Conservation (phyloP, 23 tunicate genomes). For the Halocynthia roretzi region DNA sequence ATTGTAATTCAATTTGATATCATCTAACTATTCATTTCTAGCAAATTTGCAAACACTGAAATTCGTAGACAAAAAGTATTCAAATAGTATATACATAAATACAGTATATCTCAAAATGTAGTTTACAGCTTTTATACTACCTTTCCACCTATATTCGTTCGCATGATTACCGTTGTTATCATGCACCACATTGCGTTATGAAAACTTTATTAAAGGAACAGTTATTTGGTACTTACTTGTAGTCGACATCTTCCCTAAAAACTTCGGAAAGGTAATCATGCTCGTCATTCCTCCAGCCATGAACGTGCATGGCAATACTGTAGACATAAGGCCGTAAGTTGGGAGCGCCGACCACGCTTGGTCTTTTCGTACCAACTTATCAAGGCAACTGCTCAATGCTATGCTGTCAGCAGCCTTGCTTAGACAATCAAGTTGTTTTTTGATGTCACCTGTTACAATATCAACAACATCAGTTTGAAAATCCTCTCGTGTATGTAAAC, state of each 20-base stretch:
- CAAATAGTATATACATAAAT: not conserved
- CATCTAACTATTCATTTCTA: too few relatives aligned
- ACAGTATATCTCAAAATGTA: not conserved
- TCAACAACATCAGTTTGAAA: not conserved
- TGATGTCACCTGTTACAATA: slow-evolving; percentile 23
- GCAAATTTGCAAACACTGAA: too few relatives aligned
- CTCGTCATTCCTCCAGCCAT: slow-evolving; percentile 69
- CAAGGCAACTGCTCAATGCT: slow-evolving; percentile 55
- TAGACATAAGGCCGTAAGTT: slow-evolving; percentile 76
- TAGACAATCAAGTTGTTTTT: slow-evolving; percentile 41
- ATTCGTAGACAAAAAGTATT: too few relatives aligned
- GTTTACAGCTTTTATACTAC: not conserved
- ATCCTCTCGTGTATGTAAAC: not conserved
- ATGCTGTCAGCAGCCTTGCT: slow-evolving; percentile 76
- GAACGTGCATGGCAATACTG: slow-evolving; percentile 66
- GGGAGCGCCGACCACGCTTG: slow-evolving; percentile 91
- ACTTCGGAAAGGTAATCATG: slow-evolving; percentile 79
- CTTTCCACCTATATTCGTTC: too few relatives aligned
- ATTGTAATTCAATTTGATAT: too few relatives aligned
- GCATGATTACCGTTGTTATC: too few relatives aligned
- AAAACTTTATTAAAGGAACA: slow-evolving; percentile 6
- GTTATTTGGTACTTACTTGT: slow-evolving; percentile 38
- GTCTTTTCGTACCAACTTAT: slow-evolving; percentile 45
- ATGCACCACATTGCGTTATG: not conserved
- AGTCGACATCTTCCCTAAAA: slow-evolving; percentile 92